These are phyloP conservation scores for Helicoverpa zea DNA, from an alignment of 1,140 invertebrate species.

Conservation along the genomic window DNA sequence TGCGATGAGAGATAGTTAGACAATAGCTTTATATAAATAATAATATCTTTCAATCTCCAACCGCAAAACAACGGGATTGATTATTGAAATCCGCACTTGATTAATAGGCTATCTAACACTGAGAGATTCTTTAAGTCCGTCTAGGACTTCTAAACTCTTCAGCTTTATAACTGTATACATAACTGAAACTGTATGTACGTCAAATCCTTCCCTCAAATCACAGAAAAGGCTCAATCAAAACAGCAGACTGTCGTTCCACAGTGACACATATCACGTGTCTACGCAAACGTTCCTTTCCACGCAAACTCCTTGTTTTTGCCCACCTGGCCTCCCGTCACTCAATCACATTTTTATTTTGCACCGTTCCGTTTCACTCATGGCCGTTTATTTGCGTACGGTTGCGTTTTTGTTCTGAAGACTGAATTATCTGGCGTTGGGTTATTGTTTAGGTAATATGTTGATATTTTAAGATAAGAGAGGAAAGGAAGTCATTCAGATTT, in stretches of 20 bases:
- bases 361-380: constrained; percentile 42
- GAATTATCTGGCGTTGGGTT: not conserved
- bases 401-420: constrained; percentile 7
- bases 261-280: constrained; percentile 1
- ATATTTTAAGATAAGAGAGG: not conserved
- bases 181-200: not conserved
- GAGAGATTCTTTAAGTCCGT: not conserved
- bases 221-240: not conserved
- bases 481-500: too few species aligned
- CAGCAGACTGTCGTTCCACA: not conserved
- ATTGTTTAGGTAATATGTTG: not conserved
- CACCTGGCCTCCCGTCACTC: constrained; percentile 53
- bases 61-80: too few species aligned
- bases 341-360: constrained; percentile 53
- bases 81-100: too few species aligned
- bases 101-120: not conserved
- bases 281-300: constrained; percentile 52
- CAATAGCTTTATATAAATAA: too few species aligned
- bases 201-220: not conserved
- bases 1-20: too few species aligned
- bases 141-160: not conserved
- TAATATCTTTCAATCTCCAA: too few species aligned
- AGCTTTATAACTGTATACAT: not conserved
- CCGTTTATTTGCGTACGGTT: constrained; percentile 39
- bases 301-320: constrained; percentile 51